Percentiles rank a stretch among this genome's conserved stretches.
These are phyloP conservation scores for Aeoliscus strigatus DNA, from an alignment of 2,797 vertebrate species.

Conservation along the genomic window DNA sequence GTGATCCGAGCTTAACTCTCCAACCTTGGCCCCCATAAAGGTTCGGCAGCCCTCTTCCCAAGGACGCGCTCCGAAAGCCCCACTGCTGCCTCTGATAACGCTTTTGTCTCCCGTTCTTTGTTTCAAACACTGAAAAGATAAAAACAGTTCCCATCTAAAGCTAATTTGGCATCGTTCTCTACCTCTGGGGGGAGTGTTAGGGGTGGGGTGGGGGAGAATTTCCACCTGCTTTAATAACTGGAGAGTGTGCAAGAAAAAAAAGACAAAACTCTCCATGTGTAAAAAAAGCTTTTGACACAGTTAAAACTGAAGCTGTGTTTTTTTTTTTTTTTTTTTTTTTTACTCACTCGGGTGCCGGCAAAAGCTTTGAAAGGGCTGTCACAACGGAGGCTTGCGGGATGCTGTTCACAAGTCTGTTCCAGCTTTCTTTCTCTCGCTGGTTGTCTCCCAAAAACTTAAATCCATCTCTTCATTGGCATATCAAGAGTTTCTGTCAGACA, in stretches of 20 bases:
- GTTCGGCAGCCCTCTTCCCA: conserved; percentile 55
- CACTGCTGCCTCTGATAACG: conserved; percentile 64
- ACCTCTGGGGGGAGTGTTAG: conserved; percentile 53
- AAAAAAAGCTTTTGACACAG: conserved; percentile 46
- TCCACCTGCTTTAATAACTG: conserved; percentile 59
- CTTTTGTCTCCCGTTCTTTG: conserved; percentile 54
- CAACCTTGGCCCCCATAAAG: conserved; percentile 56
- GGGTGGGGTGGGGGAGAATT: no score
- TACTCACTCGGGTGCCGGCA: conserved; percentile 39
- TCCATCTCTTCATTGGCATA: conserved; percentile 32
- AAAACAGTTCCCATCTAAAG: conserved; percentile 51
- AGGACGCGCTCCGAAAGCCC: conserved; percentile 53
- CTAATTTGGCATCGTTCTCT: conserved; percentile 50
- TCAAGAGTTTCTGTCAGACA: conserved; percentile 34
- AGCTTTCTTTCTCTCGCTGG: conserved; percentile 26
- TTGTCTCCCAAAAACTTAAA: conserved; percentile 33
- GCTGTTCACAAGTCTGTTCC: conserved; percentile 45
- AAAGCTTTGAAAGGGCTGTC: conserved; percentile 68
- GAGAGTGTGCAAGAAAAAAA: conserved; percentile 24
- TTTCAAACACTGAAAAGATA: conserved; percentile 44
- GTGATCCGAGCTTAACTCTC: conserved; percentile 53
- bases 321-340: no score
- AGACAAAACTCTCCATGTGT: conserved; percentile 39
- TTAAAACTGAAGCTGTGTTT: conserved; percentile 49
- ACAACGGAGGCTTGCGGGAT: conserved; percentile 53